Evolutionary conservation across 2,113 vertebrate species (phyloP), one percentile per base, ranked within the genome.

Genomic region (Vanacampus margaritifer): DNA sequence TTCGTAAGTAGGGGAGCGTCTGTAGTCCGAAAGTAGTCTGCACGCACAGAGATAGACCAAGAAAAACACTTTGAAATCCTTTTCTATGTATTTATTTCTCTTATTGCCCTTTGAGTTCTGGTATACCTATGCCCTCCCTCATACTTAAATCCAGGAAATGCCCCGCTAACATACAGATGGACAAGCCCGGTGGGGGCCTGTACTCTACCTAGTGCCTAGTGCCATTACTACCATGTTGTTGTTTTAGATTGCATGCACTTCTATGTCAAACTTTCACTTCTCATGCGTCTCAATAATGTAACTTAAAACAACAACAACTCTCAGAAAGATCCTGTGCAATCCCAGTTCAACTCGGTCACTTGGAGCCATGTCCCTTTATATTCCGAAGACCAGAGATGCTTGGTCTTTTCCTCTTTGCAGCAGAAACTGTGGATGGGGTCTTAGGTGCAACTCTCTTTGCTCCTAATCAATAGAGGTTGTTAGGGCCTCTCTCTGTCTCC

Each of bases 381-480:
- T 67, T 39, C 28, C 14, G 62, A 39, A 67, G 67, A 39, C 62
- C 26, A 67, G 39, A 60, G 32, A 64, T 24, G 13, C 35, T 24
- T 43, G 41, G 13, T 67, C 21, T 67, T 50, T 65, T 67, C 39
- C 46, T 66, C 56, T 64, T 71, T n/a, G 66, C 70, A 75, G 58
- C 53, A 74, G 57, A n/a, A 67, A 21, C 61, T 35, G 65, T n/a
- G 32, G 61, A 65, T 41, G 58, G 61, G 61, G 59, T 53, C 53
- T 81, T 64, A 83, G 75, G 71, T 78, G 65, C 65, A 70, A 84
- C 64, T 64, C 59, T 72, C 77, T 81, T 46, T 79, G 59, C 67
- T 79, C 76, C 68, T 82, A 74, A 81, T 87, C 84, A 77, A 80
- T 75, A 84, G 64, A 76, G 76, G 65, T 79, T 76, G 72, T 80